Base-by-base conservation (phyloP, 2,797 vertebrate genomes). In the Hydrolagus colliei region DNA sequence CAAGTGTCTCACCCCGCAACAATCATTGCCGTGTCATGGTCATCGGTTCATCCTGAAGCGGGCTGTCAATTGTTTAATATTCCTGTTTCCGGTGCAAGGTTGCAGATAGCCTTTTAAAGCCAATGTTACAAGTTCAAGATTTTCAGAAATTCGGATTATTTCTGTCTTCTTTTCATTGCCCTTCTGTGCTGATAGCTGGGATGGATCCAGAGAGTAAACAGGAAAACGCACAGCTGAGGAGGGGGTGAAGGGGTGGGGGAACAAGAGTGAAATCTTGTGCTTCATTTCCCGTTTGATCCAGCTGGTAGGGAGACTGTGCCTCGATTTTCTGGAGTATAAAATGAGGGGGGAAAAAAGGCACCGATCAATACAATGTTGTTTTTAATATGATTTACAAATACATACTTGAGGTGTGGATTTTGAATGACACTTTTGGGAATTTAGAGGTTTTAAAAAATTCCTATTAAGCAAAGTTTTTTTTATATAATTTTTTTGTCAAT, bases 151-250 rank as follows among this genome's bases (percentile, higher is more conserved):
- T 41, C 65, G 79, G 71, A 71, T 14, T 13, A 79, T 85, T 73
- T 4, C 59, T n/a, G 85, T 80, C 87, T 71, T 22, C 35, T 35
- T 87, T 87, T 88, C 89, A 88, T 89, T 89, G 88, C 86, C 86
- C 88, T 63, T 84, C 11, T 88, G 65, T 87, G 86, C 80, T 85
- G 87, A 22, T 87, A 88, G 87, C 27, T 87, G 89, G 94, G 95
- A 95, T 95, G 96, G 91, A 94, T 91, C 88, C 92, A 90, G 89
- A 90, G 90, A 93, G 91, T 96, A 96, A 98, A 97, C 96, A 98
- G 96, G 96, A 97, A 97, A 92, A 89, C 86, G 86, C 91, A 93
- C 92, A 90, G 89, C 87, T 91, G 92, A 89, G 90, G 91, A 90
- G 90, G 90, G 91, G 92, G 71, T 92, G 41, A 0, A 6, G 41